A percentile compares a stretch with the other conserved stretches of the same genome.
Evolutionary conservation across 2,888 invertebrate genomes (phyloP).

Genomic region (Exephanes ischioxanthus): DNA sequence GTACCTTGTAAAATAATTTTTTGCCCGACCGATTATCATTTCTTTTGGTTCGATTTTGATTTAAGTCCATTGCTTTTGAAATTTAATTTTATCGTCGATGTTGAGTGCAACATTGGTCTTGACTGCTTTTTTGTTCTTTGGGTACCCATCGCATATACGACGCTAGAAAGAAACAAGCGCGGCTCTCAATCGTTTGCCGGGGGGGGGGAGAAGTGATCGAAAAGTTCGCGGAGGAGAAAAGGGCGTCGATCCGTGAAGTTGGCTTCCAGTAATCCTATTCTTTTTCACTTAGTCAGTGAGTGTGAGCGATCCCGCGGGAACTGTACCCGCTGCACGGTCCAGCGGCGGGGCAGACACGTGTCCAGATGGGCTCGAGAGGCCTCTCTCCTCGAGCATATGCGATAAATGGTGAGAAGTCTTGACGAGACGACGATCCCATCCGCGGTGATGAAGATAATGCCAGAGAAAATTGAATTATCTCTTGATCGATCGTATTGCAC

Average conservation of each 20-base stretch:
- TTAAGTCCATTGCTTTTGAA: neutral
- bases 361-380: constrained; percentile 77
- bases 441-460: constrained; percentile 33
- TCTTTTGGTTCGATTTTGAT: neutral
- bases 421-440: constrained; percentile 53
- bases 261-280: constrained; percentile 81
- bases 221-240: constrained; percentile 58
- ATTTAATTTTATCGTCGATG: neutral
- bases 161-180: constrained; percentile 24
- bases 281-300: constrained; percentile 81
- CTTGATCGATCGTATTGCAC: constrained; percentile 23
- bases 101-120: neutral
- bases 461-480: constrained; percentile 21
- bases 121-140: neutral
- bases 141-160: constrained; percentile 1
- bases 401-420: constrained; percentile 68
- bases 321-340: constrained; percentile 55
- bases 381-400: constrained; percentile 74
- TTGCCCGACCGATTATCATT: neutral
- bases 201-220: constrained; percentile 54
- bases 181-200: neutral
- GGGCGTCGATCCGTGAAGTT: constrained; percentile 84
- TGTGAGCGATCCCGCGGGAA: constrained; percentile 77
- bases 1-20: neutral
- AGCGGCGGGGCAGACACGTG: constrained; percentile 71